Base-by-base conservation (phyloP, 2,888 invertebrate genomes). In the Gymnoscelis rufifasciata region DNA sequence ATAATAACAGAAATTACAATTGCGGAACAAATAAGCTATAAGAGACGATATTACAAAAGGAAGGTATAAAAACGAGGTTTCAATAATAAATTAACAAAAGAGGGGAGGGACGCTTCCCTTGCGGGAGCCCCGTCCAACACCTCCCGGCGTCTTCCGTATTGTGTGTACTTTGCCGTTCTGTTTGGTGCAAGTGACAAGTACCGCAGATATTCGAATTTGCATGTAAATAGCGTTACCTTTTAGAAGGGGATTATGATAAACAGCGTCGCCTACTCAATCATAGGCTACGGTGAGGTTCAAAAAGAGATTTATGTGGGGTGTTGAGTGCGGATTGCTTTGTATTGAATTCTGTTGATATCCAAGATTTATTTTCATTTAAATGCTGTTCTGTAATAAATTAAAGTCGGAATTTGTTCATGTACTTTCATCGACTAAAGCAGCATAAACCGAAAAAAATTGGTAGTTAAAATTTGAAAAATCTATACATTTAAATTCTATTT, bases 131-230 rank as follows among this genome's bases (percentile, higher is more conserved):
- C 57, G 67, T 56, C 68, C 70, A 74, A 78, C 83, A 82, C 83
- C 82, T 78, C 77, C 71, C 68, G 67, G 70, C 69, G 64, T 68
- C 75, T 76, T 75, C 68, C 77, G 73, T 75, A 73, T 79, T 78
- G 74, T 76, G 73, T 75, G 69, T 70, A 74, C 74, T 70, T 69
- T 68, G 60, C 74, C 68, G 71, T 64, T 63, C 40, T 48, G 48
- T 46, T 28, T 54, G 56, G 54, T 46, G 8, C 37, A 59, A 56
- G 50, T 51, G 12, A 59, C 36, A 33, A 39, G 46, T 43, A 28
- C 10, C 27, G 14, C 38, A 27, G 38, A 8, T 38, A 38, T 27
- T 13, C 12, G 7, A 26, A 26, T 24, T 38, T 38, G 12, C 27
- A 38, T 38, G 23, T 26, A 13, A 38, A 35, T 35, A 12, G 8